Evolutionary conservation across 2,113 vertebrate species (phyloP), one percentile per base, ranked within the genome.

Genomic region (Sarotherodon lohbergeri): DNA sequence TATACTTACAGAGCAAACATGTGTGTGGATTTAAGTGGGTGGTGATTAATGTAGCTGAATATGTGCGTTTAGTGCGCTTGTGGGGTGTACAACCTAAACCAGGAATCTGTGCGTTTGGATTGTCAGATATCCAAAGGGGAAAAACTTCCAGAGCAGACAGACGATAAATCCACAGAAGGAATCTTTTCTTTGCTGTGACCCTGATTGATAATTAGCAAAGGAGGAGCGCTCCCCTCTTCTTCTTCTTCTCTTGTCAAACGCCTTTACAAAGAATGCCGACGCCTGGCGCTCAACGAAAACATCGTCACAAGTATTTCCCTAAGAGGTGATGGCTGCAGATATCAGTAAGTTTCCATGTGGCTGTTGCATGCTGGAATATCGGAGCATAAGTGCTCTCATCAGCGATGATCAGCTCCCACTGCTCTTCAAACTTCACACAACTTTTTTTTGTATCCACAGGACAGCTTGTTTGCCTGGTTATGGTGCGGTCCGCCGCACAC

Each of bases 161-260:
- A 55, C 4, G 63, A 82, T 94, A 94, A 92, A 94, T 95, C 93
- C 94, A 93, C 85, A 85, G 43, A 71, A 76, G 66, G 32, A 88
- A 89, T 36, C 24, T 29, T 85, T 84, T 71, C 54, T 46, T 83
- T 59, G 59, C 9, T 7, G 50, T 80, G 84, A 90, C 85, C 84
- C 87, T 52, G 79, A 19, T 43, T 55, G 55, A 80, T 86, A 86
- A 91, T 90, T 54, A 90, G 81, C 43, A 27, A 57, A 46, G 6
- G 82, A 57, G 81, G 61, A 68, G 81, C 16, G 13, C 48, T 39
- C 48, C 81, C 54, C 80, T 68, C 63, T 68, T 68, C 34, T 66
- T 66, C 82, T 54, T 59, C 54, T 6, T 46, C 57, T 84, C 85
- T 84, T 56, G 82, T 90, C 82, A 87, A 89, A 66, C 76, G 43